A percentile compares a stretch with the other conserved stretches of the same genome.
Conservation (phyloP, 1,140 invertebrate species). For the Lucilia cuprina region DNA sequence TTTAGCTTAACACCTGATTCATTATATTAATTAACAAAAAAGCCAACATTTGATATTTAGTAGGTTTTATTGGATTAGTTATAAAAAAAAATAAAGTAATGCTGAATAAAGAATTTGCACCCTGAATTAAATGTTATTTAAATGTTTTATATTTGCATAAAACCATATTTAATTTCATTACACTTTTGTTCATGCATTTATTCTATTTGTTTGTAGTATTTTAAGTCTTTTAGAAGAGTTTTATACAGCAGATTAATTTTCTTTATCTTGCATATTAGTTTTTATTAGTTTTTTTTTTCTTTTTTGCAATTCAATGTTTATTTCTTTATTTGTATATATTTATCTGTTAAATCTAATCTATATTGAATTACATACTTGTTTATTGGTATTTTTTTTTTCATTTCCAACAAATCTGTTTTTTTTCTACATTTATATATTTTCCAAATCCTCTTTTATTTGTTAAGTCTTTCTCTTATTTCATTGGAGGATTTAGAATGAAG, state of each 20-base stretch:
- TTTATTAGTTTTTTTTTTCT: background rate
- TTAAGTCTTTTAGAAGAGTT: background rate
- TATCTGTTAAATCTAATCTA: background rate
- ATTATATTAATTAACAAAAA: background rate
- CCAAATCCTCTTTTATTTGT: background rate
- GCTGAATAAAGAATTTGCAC: background rate
- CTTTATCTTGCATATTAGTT: background rate
- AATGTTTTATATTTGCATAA: background rate
- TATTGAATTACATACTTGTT: background rate
- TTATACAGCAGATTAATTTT: background rate
- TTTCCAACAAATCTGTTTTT: background rate
- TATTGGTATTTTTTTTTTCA: background rate
- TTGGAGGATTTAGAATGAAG: background rate
- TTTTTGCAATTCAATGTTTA: background rate
- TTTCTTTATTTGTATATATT: background rate
- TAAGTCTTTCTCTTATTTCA: background rate
- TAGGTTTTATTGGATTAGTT: conserved; percentile 25
- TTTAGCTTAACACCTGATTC: background rate
- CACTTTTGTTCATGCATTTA: background rate
- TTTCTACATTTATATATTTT: background rate
- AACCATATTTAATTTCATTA: background rate
- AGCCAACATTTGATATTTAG: conserved; percentile 14
- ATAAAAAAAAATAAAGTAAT: background rate
- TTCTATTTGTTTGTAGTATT: no score
- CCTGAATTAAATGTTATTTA: background rate